These are phyloP conservation scores for Ammodytes marinus DNA, from an alignment of 2,113 vertebrate species.

Conservation along the genomic window DNA sequence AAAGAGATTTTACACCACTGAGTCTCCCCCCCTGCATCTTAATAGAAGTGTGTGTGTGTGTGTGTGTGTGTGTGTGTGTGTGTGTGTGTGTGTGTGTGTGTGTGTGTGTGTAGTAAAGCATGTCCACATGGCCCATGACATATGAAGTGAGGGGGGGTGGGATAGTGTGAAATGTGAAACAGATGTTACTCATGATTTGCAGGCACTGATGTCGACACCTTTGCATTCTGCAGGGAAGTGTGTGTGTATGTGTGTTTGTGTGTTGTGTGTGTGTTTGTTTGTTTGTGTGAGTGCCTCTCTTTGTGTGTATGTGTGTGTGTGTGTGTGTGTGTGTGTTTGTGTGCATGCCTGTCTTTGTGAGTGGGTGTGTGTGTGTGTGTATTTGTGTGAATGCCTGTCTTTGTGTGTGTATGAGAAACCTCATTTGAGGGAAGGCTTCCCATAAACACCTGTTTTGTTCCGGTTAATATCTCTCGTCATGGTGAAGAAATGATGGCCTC, in stretches of 20 bases:
- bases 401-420: constrained; percentile 24
- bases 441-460: constrained; percentile 80
- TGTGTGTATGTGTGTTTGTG: constrained; percentile 32
- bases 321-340: no score
- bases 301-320: no score
- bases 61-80: not conserved
- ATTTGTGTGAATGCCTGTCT: not conserved
- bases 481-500: constrained; percentile 70
- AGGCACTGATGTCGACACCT: constrained; percentile 68
- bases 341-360: no score
- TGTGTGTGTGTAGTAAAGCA: constrained; percentile 23
- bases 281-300: no score
- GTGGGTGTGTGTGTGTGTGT: not conserved
- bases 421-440: constrained; percentile 62
- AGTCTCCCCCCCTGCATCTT: not conserved
- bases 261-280: constrained; percentile 2
- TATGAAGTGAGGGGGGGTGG: not conserved
- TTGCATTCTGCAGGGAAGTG: constrained; percentile 21
- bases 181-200: constrained; percentile 63
- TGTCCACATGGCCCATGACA: constrained; percentile 58
- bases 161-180: constrained; percentile 66
- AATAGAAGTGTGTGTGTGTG: not conserved
- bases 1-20: constrained; percentile 19
- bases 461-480: constrained; percentile 70
- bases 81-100: constrained; percentile 5